phyloP scores from a whole-genome alignment of 2,797 vertebrate genomes.

The Falco naumanni region DNA sequence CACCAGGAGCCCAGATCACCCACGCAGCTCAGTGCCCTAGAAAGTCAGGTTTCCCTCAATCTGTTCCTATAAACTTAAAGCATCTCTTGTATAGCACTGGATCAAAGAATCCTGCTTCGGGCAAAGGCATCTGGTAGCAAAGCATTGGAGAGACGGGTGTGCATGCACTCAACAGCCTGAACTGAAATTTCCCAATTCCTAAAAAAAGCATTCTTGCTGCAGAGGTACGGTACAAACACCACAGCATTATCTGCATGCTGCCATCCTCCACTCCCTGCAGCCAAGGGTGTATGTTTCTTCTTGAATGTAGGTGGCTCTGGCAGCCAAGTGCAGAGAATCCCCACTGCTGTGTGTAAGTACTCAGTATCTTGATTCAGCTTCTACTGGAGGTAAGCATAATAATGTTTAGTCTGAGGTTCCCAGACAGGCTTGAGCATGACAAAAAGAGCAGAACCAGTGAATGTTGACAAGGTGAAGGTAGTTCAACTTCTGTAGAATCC shows the following conservation, averaged over 20 bases:
- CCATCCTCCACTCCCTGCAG: neutral
- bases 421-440: neutral
- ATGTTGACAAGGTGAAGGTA: neutral
- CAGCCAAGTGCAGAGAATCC: neutral
- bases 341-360: neutral
- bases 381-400: neutral
- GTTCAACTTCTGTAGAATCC: neutral
- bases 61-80: neutral
- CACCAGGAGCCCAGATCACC: neutral
- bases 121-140: neutral
- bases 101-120: neutral
- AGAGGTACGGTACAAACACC: neutral
- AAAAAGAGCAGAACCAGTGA: neutral
- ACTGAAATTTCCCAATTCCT: neutral
- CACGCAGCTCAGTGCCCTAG: neutral
- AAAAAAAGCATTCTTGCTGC: rapidly evolving
- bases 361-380: neutral
- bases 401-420: conserved; percentile 28
- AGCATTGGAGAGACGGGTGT: neutral
- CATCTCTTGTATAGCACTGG: neutral
- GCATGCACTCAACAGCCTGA: neutral
- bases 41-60: neutral
- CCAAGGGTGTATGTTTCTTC: neutral
- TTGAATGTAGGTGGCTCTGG: neutral
- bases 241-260: rapidly evolving